Base-by-base conservation (phyloP, 1,140 invertebrate genomes). In the Uloborus diversus region DNA sequence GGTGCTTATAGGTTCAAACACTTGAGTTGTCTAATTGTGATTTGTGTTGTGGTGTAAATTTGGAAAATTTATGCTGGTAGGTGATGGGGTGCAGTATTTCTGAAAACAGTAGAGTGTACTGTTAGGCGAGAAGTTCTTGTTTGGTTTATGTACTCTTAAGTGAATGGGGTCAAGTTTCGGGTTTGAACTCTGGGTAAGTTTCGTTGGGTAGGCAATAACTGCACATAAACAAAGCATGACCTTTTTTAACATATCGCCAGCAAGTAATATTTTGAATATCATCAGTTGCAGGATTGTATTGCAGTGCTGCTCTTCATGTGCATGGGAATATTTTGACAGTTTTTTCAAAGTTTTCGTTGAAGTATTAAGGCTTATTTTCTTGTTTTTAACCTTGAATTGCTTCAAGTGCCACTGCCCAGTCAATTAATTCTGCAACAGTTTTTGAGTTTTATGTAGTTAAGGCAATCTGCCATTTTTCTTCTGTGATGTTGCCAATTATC, bases 381-480 rank as follows among this genome's bases (percentile, higher is more conserved):
- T 59, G 14, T 32, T 61, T 11, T 4, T 3, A 13, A 61, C 7
- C 33, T 32, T 27, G 30, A 61, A 61, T 61, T 32, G 11, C 13
- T 17, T 61, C 57, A 61, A 28, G 5, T 30, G 28, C 30, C 3
- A 30, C 17, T 17, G 57, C 14, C 20, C 30, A 30, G 14, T 61
- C 30, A n/a, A 61, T 61, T n/a, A 61, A 13, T 61, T 30, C 7
- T 61, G 28, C 30, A n/a, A 61, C 57, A 32, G 3, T 61, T 3
- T 17, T 33, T 7, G 57, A 61, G 33, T 61, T 61, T 14, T 61
- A n/a, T 13, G 5, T 61, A 61, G 57, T 28, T 61, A 61, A 61
- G 28, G 27, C 27, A 33, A 61, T 61, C 17, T 61, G 57, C 1
- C 27, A 61, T 28, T 61, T 61, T 61, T 61, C 28, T 30, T 32